Percentiles rank a stretch among this genome's conserved stretches.
These are phyloP conservation scores for Solenodon paradoxus DNA, from an alignment of 2,113 vertebrate genomes.

Conservation along the genomic window DNA sequence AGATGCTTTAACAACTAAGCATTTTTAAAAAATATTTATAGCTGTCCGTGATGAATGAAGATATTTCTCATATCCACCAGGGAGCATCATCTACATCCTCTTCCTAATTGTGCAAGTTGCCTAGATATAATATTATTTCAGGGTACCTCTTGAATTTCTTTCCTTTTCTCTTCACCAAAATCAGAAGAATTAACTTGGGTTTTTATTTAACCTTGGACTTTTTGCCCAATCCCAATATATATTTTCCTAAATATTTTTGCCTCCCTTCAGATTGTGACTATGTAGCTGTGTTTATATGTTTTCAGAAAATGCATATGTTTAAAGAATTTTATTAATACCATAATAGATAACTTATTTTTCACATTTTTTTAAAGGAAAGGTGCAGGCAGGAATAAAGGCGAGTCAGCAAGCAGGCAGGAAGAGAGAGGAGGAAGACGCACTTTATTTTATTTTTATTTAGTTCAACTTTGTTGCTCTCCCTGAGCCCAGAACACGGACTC, in stretches of 20 bases:
- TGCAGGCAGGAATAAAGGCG: too few relatives aligned
- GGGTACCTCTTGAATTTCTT: neutral
- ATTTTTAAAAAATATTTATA: neutral
- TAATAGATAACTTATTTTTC: neutral
- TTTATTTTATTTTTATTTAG: too few relatives aligned
- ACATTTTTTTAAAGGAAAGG: too few relatives aligned
- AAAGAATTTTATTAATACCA: neutral
- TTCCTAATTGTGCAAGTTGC: neutral
- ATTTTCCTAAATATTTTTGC: neutral
- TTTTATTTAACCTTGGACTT: slow-evolving; percentile 9
- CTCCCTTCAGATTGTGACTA: neutral
- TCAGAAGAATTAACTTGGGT: neutral
- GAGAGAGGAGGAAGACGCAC: too few relatives aligned
- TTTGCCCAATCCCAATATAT: neutral
- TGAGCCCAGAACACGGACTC: too few relatives aligned
- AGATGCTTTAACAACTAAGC: neutral
- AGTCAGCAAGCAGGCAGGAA: too few relatives aligned
- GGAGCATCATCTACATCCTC: neutral
- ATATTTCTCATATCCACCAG: neutral
- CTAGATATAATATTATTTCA: neutral
- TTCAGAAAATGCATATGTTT: neutral
- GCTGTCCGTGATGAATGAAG: neutral
- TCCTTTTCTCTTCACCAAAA: neutral
- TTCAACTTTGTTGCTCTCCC: too few relatives aligned
- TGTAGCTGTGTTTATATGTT: neutral